Conservation (phyloP, 2,113 vertebrate species). For the Halcyon malimbica region DNA sequence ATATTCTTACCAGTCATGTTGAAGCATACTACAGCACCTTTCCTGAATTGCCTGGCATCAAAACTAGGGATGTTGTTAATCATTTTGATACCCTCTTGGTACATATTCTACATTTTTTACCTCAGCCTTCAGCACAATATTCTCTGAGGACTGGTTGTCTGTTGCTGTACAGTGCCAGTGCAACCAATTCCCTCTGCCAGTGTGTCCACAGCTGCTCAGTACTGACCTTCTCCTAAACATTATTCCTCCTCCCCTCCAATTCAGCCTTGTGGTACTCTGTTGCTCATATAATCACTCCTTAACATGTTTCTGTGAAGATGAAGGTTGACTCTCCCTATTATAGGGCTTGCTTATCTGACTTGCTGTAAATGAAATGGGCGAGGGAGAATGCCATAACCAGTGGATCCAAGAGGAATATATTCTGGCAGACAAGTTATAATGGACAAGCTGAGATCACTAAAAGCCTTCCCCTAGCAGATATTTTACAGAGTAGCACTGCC, state of each 20-base stretch:
- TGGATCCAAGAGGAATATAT: not conserved
- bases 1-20: not conserved
- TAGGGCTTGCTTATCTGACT: not conserved
- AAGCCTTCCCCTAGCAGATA: not conserved
- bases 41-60: not conserved
- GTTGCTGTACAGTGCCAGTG: not conserved
- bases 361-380: not conserved
- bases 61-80: not conserved
- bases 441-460: not conserved
- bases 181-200: not conserved
- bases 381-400: not conserved
- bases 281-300: not conserved
- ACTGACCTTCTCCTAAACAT: not conserved
- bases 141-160: not conserved
- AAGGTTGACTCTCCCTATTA: not conserved
- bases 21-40: not conserved
- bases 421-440: not conserved
- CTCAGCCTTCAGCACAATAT: not conserved
- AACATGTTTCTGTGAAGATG: not conserved
- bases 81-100: fast-evolving
- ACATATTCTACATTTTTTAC: not conserved
- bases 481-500: not conserved
- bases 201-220: not conserved
- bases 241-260: not conserved
- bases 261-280: not conserved